These are phyloP conservation scores for Chymomyza procnemis DNA, from an alignment of 2,888 invertebrate species.

Conservation along the genomic window DNA sequence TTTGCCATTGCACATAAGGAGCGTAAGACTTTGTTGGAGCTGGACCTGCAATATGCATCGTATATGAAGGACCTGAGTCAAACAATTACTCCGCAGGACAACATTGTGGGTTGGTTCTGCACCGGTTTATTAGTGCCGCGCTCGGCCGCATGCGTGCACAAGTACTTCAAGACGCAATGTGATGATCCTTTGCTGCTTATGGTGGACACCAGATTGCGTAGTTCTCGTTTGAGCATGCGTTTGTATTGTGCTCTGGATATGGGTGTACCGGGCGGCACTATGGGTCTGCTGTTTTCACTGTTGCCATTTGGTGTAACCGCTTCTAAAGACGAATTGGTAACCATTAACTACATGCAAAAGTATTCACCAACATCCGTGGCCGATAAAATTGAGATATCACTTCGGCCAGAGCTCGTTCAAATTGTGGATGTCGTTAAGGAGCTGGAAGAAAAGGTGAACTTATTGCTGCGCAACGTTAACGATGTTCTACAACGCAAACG, in stretches of 20 bases:
- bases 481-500: constrained; percentile 52
- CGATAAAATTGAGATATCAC: constrained; percentile 17
- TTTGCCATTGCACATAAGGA: constrained; percentile 45
- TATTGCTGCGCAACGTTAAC: constrained; percentile 52
- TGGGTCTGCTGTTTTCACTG: constrained; percentile 46
- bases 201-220: constrained; percentile 41
- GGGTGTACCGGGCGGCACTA: constrained; percentile 56
- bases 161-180: constrained; percentile 42
- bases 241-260: constrained; percentile 43
- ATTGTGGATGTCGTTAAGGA: constrained; percentile 37
- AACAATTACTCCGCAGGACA: constrained; percentile 45
- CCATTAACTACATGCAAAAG: constrained; percentile 44
- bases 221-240: constrained; percentile 28
- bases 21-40: constrained; percentile 36
- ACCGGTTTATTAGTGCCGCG: constrained; percentile 43
- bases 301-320: constrained; percentile 36
- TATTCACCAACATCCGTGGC: constrained; percentile 15
- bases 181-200: constrained; percentile 48
- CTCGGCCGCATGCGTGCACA: constrained; percentile 36
- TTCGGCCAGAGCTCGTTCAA: constrained; percentile 45
- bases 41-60: constrained; percentile 44
- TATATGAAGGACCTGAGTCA: constrained; percentile 48
- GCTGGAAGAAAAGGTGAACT: constrained; percentile 41
- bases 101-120: constrained; percentile 54
- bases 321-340: constrained; percentile 28